These are phyloP conservation scores for Ichneumoninae sp. DNA, from an alignment of 2,888 invertebrate species.

Conservation along the genomic window DNA sequence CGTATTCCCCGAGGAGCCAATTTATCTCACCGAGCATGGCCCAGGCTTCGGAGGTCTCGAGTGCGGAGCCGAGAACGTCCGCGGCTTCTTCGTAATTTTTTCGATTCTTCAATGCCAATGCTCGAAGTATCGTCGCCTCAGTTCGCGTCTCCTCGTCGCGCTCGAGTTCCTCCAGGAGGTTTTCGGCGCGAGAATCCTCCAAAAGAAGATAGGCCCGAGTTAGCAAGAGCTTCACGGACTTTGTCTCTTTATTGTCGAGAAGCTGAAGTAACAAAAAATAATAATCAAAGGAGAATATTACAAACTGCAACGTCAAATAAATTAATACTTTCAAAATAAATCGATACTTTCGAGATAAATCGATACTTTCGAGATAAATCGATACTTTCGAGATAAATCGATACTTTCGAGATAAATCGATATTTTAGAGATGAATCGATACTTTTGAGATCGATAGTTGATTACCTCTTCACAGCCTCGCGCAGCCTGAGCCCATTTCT, in stretches of 20 bases:
- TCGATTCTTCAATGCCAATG: slow-evolving; percentile 85
- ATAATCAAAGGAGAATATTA: slow-evolving; percentile 30
- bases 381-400: background rate
- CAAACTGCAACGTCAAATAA: background rate
- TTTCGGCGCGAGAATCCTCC: slow-evolving; percentile 81
- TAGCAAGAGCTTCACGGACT: slow-evolving; percentile 73
- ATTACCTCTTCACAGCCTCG: slow-evolving; percentile 82
- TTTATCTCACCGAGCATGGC: slow-evolving; percentile 87
- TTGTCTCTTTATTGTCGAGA: slow-evolving; percentile 65
- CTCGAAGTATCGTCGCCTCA: slow-evolving; percentile 84
- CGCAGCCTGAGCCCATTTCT: slow-evolving; percentile 84
- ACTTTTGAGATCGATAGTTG: slow-evolving; percentile 1
- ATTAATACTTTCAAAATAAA: background rate
- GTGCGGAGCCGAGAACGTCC: slow-evolving; percentile 84
- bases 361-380: background rate
- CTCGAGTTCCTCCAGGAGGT: slow-evolving; percentile 81
- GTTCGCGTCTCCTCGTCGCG: slow-evolving; percentile 70
- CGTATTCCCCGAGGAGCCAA: slow-evolving; percentile 86
- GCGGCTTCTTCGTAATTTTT: slow-evolving; percentile 86
- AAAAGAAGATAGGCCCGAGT: slow-evolving; percentile 83
- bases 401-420: background rate
- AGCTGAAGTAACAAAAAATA: slow-evolving; percentile 67
- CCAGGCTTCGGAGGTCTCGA: slow-evolving; percentile 85
- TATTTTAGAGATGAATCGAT: background rate
- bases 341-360: background rate